Percentiles rank a stretch among this genome's conserved stretches.
These are phyloP conservation scores for Gymnorhina tibicen DNA, from an alignment of 2,113 vertebrate genomes.

Conservation along the genomic window DNA sequence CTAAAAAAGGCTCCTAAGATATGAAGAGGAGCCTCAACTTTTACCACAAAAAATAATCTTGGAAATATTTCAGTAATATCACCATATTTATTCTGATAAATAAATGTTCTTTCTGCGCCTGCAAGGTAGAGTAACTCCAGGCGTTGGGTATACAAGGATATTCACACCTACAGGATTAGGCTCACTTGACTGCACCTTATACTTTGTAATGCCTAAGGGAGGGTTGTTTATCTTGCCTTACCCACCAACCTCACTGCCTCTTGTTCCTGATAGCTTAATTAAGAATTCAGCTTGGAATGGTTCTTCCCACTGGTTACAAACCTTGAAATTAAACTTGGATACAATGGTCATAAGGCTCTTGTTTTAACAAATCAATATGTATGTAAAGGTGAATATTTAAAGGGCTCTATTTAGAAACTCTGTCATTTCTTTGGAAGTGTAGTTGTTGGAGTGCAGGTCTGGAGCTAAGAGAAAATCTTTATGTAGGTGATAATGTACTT, in stretches of 20 bases:
- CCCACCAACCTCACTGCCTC: slow-evolving; percentile 37
- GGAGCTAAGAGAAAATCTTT: background rate
- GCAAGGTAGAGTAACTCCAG: slow-evolving; percentile 10
- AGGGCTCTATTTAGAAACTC: background rate
- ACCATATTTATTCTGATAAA: slow-evolving; percentile 16
- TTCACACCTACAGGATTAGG: slow-evolving; percentile 64
- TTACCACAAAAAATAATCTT: background rate
- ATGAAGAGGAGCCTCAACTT: background rate
- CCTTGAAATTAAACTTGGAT: slow-evolving; percentile 61
- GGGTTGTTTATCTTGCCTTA: slow-evolving; percentile 47
- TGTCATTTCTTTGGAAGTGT: background rate
- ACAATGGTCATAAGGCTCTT: slow-evolving; percentile 35
- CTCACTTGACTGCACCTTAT: slow-evolving; percentile 54
- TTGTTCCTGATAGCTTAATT: slow-evolving; percentile 66
- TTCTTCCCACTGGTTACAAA: slow-evolving; percentile 58
- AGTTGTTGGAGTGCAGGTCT: background rate
- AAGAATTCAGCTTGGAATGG: slow-evolving; percentile 45
- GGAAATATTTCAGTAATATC: background rate
- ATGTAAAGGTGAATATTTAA: slow-evolving; percentile 32
- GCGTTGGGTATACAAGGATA: slow-evolving; percentile 29
- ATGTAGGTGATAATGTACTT: background rate
- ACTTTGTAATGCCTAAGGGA: slow-evolving; percentile 32
- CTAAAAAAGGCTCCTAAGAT: background rate
- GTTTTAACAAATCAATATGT: slow-evolving; percentile 15
- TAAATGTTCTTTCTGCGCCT: background rate